A percentile compares a stretch with the other conserved stretches of the same genome.
Conservation (phyloP, 92 coral and sea anemone genomes). For the Montipora capitata region DNA sequence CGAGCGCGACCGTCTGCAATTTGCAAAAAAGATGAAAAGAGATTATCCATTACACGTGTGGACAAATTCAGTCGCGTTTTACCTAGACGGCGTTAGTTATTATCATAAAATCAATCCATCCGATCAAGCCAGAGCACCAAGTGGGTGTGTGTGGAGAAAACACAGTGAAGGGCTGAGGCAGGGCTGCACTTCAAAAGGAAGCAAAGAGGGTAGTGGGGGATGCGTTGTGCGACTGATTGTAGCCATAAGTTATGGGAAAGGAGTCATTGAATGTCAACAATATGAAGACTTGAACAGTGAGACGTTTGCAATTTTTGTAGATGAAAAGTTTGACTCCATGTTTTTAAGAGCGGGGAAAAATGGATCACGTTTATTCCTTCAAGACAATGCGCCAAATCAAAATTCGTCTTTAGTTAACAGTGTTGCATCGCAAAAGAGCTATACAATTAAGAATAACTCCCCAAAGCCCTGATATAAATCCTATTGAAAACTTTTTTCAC, state of each 20-base stretch:
- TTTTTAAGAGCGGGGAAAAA: not conserved
- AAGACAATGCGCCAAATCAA: not conserved
- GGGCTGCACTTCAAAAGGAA: not conserved
- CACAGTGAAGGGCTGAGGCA: not conserved
- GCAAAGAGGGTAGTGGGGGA: not conserved
- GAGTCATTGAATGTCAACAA: too few species aligned
- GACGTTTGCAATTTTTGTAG: not conserved
- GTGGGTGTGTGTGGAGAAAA: not conserved
- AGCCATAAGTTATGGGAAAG: too few species aligned
- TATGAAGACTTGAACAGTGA: not conserved
- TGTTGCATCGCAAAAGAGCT: not conserved
- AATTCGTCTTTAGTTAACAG: not conserved
- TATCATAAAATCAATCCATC: not conserved
- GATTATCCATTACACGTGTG: not conserved
- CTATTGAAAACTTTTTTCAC: not conserved
- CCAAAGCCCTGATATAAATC: too few species aligned
- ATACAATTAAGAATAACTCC: too few species aligned
- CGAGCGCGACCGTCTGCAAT: not conserved
- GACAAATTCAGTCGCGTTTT: not conserved
- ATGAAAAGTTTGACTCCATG: too few species aligned
- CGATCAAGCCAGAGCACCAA: constrained; percentile 8
- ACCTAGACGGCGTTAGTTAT: constrained; percentile 23
- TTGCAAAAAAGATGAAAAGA: constrained; percentile 2
- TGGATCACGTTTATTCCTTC: not conserved
- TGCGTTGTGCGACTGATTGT: not conserved